These are phyloP conservation scores for Leptothorax acervorum DNA, from an alignment of 2,888 invertebrate species.

Conservation along the genomic window DNA sequence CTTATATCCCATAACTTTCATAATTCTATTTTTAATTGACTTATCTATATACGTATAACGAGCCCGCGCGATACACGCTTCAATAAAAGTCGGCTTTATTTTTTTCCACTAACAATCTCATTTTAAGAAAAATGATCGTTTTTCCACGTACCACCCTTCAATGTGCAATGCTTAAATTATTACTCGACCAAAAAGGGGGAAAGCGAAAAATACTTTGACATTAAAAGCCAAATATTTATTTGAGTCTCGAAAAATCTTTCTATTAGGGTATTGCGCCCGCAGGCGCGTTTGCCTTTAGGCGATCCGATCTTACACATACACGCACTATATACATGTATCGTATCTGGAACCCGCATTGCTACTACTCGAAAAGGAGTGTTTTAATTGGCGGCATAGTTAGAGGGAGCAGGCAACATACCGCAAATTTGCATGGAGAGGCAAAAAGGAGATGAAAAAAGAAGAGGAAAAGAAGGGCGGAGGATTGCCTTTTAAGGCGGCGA, in stretches of 20 bases:
- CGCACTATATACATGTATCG: neutral
- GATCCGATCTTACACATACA: neutral
- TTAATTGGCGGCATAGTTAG: conserved; percentile 81
- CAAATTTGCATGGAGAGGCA: conserved; percentile 76
- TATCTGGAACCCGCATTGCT: conserved; percentile 69
- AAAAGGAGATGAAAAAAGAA: conserved; percentile 28
- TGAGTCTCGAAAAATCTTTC: neutral
- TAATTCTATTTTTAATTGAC: conserved; percentile 2
- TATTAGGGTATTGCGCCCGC: neutral
- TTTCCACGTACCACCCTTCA: too few species aligned
- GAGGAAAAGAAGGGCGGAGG: conserved; percentile 21
- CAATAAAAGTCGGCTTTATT: neutral
- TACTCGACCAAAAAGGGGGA: neutral
- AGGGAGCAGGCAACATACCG: conserved; percentile 66
- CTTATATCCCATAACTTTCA: neutral
- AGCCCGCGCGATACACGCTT: neutral
- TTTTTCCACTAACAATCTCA: neutral
- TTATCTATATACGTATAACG: neutral
- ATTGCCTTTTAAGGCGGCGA: conserved; percentile 71
- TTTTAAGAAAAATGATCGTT: neutral
- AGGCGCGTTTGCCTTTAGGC: neutral
- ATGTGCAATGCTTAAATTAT: neutral
- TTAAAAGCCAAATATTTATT: conserved; percentile 22
- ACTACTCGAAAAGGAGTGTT: conserved; percentile 82
- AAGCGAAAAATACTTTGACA: neutral